Evolutionary conservation across 1,140 invertebrate species (phyloP), one percentile per base, ranked within the genome.

Genomic region (Thereuonema tuberculata): DNA sequence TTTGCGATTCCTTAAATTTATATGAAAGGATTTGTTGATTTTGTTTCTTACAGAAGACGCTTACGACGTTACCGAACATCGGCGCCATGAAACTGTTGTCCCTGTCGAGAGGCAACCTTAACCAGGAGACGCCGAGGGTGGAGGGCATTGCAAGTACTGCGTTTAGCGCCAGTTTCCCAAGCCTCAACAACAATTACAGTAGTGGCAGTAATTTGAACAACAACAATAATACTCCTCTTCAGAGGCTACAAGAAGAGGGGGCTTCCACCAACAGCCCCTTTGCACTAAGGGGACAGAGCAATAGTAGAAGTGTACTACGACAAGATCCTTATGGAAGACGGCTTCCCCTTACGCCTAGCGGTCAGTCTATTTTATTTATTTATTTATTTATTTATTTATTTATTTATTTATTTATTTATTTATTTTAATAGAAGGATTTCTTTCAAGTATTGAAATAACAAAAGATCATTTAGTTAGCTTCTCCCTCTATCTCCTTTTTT

Each of bases 281-380:
- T 3, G 37, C 12, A n/a, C 43, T n/a, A 27, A n/a, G 26, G n/a
- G 27, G 31, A 31, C 55, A 56, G 23, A 20, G 2, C 2, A 56
- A 12, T 29, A 58, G 26, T 25, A 58, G 48, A 49, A 5, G 17
- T 55, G 48, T n/a, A 25, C 23, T 29, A 29, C 53, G 50, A 25
- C 26, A 59, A 20, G 57, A 43, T 46, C 27, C 28, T 3, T 31
- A 53, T 25, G 52, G 27, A 57, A 65, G 26, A 58, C 46, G 60
- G 62, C 50, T 59, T 62, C 67, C 58, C 64, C 53, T 59, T 62
- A 56, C 54, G 60, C 67, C 63, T 55, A 53, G 49, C 56, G 63
- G 56, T 64, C 63, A 24, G 63, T 55, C 25, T 58, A 57, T 50
- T 50, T 50, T 24, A 43, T 12, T 43, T 12, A 12, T 43, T 43